Conservation (phyloP, 2,888 invertebrate genomes). For the Hymenopus coronatus region DNA sequence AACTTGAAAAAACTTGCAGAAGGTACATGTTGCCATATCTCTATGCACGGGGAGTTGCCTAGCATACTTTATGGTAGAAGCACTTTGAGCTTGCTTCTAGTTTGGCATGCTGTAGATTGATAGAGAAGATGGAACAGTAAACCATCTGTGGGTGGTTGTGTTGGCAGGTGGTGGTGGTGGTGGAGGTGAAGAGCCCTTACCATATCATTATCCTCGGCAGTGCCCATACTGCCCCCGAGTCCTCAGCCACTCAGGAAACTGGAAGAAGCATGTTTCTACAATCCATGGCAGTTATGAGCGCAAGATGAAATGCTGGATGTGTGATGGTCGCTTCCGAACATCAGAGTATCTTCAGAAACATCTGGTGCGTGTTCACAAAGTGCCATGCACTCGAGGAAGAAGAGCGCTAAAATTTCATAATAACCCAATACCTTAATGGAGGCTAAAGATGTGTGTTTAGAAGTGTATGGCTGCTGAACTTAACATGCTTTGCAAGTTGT, state of each 20-base stretch:
- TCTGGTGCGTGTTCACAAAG: slow-evolving; percentile 42
- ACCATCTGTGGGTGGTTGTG: slow-evolving; percentile 21
- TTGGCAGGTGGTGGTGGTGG: slow-evolving; percentile 25
- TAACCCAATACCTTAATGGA: background rate
- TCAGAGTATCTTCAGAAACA: slow-evolving; percentile 43
- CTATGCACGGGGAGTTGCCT: background rate
- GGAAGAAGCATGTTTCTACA: slow-evolving; percentile 43
- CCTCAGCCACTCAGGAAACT: slow-evolving; percentile 42
- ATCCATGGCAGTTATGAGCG: slow-evolving; percentile 42
- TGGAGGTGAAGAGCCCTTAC: slow-evolving; percentile 21
- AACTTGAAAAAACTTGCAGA: background rate
- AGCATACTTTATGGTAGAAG: background rate
- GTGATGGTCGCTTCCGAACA: slow-evolving; percentile 41
- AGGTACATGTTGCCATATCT: background rate
- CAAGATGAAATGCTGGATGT: slow-evolving; percentile 41
- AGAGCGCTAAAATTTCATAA: background rate
- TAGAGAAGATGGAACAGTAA: background rate
- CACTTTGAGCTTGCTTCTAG: background rate
- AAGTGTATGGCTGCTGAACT: background rate
- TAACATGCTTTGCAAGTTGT: background rate
- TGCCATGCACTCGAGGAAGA: slow-evolving; percentile 38
- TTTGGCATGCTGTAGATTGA: background rate
- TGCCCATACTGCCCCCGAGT: slow-evolving; percentile 42
- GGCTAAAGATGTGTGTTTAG: background rate
- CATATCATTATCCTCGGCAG: slow-evolving; percentile 38